Evolutionary conservation across 2,888 invertebrate genomes (phyloP), one percentile per base, ranked within the genome.

Genomic region (Drosophila macrothrix): DNA sequence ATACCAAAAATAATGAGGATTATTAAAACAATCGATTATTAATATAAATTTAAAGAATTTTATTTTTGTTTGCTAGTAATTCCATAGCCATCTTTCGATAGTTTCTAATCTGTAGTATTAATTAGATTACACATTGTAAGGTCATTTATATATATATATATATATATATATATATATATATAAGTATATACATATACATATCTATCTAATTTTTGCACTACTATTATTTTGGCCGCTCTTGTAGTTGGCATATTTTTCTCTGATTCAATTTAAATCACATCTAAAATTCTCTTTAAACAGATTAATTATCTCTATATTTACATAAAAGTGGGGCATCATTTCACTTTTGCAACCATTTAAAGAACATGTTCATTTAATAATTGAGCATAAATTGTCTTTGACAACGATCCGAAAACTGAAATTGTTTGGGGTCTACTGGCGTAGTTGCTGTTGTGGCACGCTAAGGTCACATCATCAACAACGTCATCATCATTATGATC

Each of bases 381-480:
- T 53, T 22, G 33, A 16, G 2, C 33, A 28, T 4, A 53, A 62
- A 55, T 61, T 19, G 49, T 58, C 29, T 33, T 39, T 69, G 50
- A 68, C 79, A 82, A 46, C 19, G 55, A 41, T 58, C 58, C 71
- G 67, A 70, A 67, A 52, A 31, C 37, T 49, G 46, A 61, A 67
- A 76, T 64, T 64, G 37, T 65, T 72, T 52, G 12, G 16, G 49
- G 28, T 58, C 22, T 16, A 43, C 10, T 31, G 14, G 62, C 54
- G 52, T 50, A 3, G 43, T 4, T 6, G 28, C 5, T 12, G 37
- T 28, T 46, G 7, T 10, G 22, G 28, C 25, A 16, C 10, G 28
- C 28, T 22, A 50, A 64, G 67, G 60, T 46, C 66, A 52, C 53
- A 33, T 68, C 22, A 10, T 39, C 33, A 35, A 37, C 25, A 25